Evolutionary conservation across 2,797 vertebrate species (phyloP).

Genomic region (Poeciliopsis gracilis): DNA sequence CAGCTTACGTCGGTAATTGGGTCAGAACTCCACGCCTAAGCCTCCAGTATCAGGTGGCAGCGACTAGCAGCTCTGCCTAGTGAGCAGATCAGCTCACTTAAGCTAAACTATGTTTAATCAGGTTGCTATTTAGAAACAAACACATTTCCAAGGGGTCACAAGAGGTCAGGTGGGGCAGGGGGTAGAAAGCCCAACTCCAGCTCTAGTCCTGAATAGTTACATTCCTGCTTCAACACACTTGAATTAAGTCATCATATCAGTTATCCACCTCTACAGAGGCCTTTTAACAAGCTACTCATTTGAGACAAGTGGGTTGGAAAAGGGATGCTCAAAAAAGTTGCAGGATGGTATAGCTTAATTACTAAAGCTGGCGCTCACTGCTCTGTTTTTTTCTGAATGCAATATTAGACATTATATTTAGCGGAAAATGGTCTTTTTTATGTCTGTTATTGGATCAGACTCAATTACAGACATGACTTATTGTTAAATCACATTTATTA

Average conservation of each 20-base stretch:
- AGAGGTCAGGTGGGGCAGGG: not conserved
- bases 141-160: not conserved
- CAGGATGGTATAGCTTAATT: not conserved
- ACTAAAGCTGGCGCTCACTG: too few species aligned
- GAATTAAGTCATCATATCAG: not conserved
- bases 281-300: not conserved
- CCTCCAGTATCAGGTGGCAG: constrained; percentile 10
- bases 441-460: not conserved
- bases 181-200: not conserved
- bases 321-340: not conserved
- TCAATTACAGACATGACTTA: not conserved
- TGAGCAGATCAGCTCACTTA: constrained; percentile 8
- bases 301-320: not conserved
- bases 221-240: not conserved
- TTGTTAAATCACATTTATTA: not conserved
- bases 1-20: constrained; percentile 70
- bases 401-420: not conserved
- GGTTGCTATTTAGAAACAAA: not conserved
- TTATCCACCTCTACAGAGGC: not conserved
- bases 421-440: not conserved
- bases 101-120: constrained; percentile 22
- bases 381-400: not conserved
- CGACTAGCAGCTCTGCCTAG: constrained; percentile 34
- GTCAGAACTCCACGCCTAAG: constrained; percentile 51
- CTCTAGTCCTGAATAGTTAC: not conserved